Evolutionary conservation across 2,888 invertebrate species (phyloP).

Genomic region (Volucella bombylans): DNA sequence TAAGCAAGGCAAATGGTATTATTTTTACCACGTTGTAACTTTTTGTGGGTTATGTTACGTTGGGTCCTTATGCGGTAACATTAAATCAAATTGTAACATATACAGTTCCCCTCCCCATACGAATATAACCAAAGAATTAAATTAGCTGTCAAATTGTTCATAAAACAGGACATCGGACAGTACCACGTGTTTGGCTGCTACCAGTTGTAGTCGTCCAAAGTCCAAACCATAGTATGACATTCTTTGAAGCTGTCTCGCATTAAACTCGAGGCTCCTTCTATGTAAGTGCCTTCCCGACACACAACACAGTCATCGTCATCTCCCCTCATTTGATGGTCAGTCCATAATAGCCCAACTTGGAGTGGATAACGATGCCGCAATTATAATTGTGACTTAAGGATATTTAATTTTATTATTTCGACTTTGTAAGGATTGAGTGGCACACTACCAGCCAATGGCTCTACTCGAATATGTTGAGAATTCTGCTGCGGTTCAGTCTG

Average conservation of each 20-base stretch:
- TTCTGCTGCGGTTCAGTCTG: background rate
- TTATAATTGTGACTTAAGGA: slow-evolving; percentile 72
- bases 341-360: slow-evolving; percentile 43
- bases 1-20: slow-evolving; percentile 46
- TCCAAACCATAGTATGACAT: slow-evolving; percentile 8
- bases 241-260: slow-evolving; percentile 38
- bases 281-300: background rate
- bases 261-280: slow-evolving; percentile 6
- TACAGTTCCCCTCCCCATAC: slow-evolving; percentile 33
- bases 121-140: slow-evolving; percentile 51
- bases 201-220: background rate
- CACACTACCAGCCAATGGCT: background rate
- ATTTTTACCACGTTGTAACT: slow-evolving; percentile 72
- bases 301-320: background rate
- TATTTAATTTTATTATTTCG: slow-evolving; percentile 69
- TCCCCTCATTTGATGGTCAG: slow-evolving; percentile 43
- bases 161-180: slow-evolving; percentile 55
- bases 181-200: slow-evolving; percentile 26
- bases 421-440: slow-evolving; percentile 63
- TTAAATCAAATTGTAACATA: slow-evolving; percentile 66
- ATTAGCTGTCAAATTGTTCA: slow-evolving; percentile 73
- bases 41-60: slow-evolving; percentile 56
- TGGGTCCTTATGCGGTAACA: slow-evolving; percentile 66
- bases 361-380: slow-evolving; percentile 62
- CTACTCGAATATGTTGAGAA: too few species aligned